A percentile compares a stretch with the other conserved stretches of the same genome.
Conservation (phyloP, 2,888 invertebrate species). For the Alsophila aescularia region DNA sequence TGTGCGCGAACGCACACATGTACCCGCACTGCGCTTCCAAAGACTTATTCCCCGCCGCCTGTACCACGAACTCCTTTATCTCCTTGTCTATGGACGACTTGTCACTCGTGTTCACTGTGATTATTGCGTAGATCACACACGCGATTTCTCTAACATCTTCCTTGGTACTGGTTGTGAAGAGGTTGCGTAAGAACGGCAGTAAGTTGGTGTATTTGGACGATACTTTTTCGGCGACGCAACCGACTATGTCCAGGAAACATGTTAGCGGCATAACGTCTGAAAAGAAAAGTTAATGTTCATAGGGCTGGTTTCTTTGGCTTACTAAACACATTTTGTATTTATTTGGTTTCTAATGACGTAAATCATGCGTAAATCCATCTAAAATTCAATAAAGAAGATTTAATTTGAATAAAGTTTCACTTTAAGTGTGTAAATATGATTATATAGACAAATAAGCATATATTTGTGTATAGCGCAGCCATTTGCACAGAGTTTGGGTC, state of each 20-base stretch:
- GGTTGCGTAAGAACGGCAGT: slow-evolving; percentile 86
- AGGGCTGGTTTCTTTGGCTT: too few species aligned
- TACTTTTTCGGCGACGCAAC: slow-evolving; percentile 90
- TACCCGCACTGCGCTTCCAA: slow-evolving; percentile 92
- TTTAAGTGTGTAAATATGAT: too few species aligned
- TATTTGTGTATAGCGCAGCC: too few species aligned
- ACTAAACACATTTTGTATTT: too few species aligned
- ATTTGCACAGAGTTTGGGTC: too few species aligned
- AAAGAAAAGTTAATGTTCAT: slow-evolving; percentile 25
- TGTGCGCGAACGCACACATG: slow-evolving; percentile 88
- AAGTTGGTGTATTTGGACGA: slow-evolving; percentile 86
- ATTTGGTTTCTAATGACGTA: too few species aligned
- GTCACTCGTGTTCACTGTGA: slow-evolving; percentile 86
- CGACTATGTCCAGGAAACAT: slow-evolving; percentile 93
- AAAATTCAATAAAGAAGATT: too few species aligned
- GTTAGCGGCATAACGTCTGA: slow-evolving; percentile 87
- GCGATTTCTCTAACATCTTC: slow-evolving; percentile 90
- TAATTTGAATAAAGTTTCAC: too few species aligned
- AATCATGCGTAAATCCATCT: too few species aligned
- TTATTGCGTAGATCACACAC: slow-evolving; percentile 90
- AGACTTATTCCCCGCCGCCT: slow-evolving; percentile 82
- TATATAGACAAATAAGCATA: too few species aligned
- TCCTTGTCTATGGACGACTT: slow-evolving; percentile 77
- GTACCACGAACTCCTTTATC: slow-evolving; percentile 79
- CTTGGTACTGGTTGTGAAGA: slow-evolving; percentile 87